These are phyloP conservation scores for Lagopus muta DNA, from an alignment of 2,113 vertebrate genomes.

Conservation along the genomic window DNA sequence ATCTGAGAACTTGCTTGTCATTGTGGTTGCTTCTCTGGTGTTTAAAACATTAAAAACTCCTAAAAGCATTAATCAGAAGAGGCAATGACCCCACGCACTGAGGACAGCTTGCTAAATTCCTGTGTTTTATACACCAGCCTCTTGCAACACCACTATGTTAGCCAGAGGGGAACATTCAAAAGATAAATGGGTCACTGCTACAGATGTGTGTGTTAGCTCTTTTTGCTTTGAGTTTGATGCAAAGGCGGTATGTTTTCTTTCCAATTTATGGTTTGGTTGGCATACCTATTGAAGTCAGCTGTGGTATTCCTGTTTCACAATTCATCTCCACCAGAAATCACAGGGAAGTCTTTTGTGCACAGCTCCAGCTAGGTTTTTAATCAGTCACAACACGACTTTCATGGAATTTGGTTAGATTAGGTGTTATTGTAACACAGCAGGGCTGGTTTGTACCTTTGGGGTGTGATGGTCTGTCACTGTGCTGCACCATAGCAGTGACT, in stretches of 20 bases:
- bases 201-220: not conserved
- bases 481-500: not conserved
- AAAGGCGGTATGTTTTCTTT: not conserved
- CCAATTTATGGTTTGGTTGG: not conserved
- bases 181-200: not conserved
- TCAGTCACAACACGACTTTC: not conserved
- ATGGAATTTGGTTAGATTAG: not conserved
- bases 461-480: not conserved
- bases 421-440: not conserved
- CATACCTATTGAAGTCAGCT: not conserved
- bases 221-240: not conserved
- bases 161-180: not conserved
- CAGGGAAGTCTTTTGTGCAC: not conserved
- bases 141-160: not conserved
- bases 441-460: not conserved
- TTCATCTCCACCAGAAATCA: not conserved
- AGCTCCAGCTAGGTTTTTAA: not conserved
- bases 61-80: not conserved
- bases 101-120: not conserved
- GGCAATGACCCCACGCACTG: not conserved
- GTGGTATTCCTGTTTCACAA: not conserved
- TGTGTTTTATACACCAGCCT: not conserved
- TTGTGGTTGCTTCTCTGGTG: not conserved
- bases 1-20: not conserved
- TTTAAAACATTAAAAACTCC: not conserved